phyloP scores from a whole-genome alignment of 2,888 invertebrate species.

The Nasonia oneida region DNA sequence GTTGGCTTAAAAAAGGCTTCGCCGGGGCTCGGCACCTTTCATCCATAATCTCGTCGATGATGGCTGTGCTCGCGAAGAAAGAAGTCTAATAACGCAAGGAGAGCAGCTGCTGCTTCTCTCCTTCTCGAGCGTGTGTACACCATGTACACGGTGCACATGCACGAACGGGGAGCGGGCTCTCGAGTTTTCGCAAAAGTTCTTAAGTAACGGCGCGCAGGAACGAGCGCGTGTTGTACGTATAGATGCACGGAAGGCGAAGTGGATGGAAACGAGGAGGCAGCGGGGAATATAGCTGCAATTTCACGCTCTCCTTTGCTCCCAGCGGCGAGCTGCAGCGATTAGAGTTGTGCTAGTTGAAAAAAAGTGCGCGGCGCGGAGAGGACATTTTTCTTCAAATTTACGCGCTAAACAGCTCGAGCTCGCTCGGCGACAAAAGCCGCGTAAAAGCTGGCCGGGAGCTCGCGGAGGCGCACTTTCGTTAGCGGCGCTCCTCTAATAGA shows the following conservation, averaged over 20 bases:
- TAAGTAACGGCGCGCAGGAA: conserved; percentile 19
- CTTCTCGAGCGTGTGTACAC: not conserved
- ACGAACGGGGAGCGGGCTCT: not conserved
- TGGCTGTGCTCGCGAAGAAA: conserved; percentile 52
- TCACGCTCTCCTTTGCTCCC: not conserved
- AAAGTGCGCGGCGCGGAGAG: not conserved
- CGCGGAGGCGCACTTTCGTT: not conserved
- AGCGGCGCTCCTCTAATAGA: conserved; percentile 18
- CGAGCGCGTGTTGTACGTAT: not conserved
- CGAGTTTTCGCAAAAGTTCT: conserved; percentile 39
- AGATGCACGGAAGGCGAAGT: conserved; percentile 13
- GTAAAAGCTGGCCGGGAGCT: not conserved
- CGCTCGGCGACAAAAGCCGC: not conserved
- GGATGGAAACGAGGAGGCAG: not conserved
- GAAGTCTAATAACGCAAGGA: conserved; percentile 50
- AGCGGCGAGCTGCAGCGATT: not conserved
- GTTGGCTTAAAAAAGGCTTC: conserved; percentile 1
- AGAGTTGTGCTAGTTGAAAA: conserved; percentile 7
- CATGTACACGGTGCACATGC: not conserved
- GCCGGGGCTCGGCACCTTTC: conserved; percentile 13
- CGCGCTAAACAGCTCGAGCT: conserved; percentile 1
- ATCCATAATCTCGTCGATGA: conserved; percentile 56
- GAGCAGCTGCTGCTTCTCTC: not conserved
- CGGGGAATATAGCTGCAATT: not conserved
- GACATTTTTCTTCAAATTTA: not conserved